Conservation (phyloP, 2,113 vertebrate genomes). For the Nycticryphes semicollaris region DNA sequence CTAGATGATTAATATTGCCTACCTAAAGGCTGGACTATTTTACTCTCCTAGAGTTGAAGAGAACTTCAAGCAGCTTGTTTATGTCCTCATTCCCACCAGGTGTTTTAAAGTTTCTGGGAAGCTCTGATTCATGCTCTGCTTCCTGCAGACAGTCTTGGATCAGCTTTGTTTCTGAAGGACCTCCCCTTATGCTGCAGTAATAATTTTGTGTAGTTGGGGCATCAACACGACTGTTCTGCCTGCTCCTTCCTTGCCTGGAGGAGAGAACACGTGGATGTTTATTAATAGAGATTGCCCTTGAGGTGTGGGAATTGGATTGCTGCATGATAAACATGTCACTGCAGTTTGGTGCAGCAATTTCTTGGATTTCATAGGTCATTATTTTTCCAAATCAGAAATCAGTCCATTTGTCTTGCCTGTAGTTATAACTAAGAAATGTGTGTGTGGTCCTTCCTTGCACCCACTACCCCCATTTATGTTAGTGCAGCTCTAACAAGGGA, state of each 20-base stretch:
- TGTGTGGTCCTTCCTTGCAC: not conserved
- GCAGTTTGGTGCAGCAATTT: not conserved
- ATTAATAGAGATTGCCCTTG: not conserved
- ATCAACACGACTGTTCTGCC: not conserved
- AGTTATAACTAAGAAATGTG: not conserved
- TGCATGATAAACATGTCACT: not conserved
- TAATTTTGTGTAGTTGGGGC: not conserved
- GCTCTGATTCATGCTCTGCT: not conserved
- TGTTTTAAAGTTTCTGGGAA: not conserved
- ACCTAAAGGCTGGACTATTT: not conserved
- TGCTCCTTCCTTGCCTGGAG: not conserved
- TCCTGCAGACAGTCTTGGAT: not conserved
- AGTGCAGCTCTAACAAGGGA: not conserved
- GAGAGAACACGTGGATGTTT: not conserved
- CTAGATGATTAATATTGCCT: not conserved
- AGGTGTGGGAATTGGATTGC: not conserved
- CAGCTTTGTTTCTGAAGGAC: not conserved
- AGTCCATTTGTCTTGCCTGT: not conserved
- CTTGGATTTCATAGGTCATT: not conserved
- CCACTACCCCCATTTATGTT: too few relatives aligned
- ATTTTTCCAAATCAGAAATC: not conserved
- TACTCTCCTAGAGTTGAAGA: not conserved
- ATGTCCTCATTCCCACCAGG: accelerated
- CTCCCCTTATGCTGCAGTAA: not conserved
- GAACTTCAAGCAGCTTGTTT: not conserved